Percentiles rank a stretch among this genome's conserved stretches.
phyloP scores from a whole-genome alignment of 2,888 invertebrate genomes.

The Clepsis dumicolana region DNA sequence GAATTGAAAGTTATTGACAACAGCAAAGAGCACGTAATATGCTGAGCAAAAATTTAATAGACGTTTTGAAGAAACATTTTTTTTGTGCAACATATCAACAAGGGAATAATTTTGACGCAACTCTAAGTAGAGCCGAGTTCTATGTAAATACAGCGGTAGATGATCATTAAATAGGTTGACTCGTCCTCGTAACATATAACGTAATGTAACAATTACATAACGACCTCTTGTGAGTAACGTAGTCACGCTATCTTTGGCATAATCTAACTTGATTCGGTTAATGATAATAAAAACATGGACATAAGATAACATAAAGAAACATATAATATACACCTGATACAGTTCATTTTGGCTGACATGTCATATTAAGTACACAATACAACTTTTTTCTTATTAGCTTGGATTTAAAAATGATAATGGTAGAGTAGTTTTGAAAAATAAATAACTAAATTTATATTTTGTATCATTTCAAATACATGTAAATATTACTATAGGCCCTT shows the following conservation, averaged over 20 bases:
- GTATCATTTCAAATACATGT: too few species aligned
- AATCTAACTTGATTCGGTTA: slow-evolving; percentile 29
- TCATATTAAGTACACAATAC: background rate
- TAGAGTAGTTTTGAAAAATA: background rate
- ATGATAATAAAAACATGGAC: slow-evolving; percentile 12
- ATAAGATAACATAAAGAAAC: background rate
- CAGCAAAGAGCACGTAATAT: background rate
- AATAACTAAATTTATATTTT: too few species aligned
- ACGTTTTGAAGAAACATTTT: background rate
- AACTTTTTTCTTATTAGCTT: background rate
- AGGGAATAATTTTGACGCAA: too few species aligned
- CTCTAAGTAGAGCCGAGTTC: background rate
- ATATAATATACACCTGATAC: background rate
- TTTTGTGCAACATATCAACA: too few species aligned
- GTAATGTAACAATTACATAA: slow-evolving; percentile 37
- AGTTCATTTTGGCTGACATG: background rate
- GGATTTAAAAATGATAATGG: too few species aligned
- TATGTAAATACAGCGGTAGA: background rate
- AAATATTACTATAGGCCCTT: too few species aligned
- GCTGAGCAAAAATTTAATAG: background rate
- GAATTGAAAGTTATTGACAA: background rate
- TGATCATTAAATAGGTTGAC: slow-evolving; percentile 36
- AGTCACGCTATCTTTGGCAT: slow-evolving; percentile 40
- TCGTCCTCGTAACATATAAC: slow-evolving; percentile 30
- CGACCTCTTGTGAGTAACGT: slow-evolving; percentile 23